These are phyloP conservation scores for Meloidogyne floridensis DNA, from an alignment of 1,140 invertebrate species.

Conservation along the genomic window DNA sequence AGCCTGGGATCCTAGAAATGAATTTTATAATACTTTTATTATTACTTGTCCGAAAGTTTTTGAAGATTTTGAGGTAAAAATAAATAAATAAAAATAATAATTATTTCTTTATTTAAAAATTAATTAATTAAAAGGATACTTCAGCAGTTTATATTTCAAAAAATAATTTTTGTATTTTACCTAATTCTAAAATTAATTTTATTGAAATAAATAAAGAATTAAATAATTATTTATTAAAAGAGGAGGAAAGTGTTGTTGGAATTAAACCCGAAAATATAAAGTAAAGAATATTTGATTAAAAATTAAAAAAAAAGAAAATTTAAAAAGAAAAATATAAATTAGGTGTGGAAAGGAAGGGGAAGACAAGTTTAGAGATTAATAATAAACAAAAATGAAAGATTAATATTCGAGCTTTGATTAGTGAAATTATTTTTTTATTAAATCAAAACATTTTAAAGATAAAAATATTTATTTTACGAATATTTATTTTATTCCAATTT, in stretches of 20 bases:
- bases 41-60: conserved; percentile 58
- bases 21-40: conserved; percentile 58
- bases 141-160: conserved; percentile 16
- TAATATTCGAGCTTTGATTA: no score
- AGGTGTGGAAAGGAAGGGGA: no score
- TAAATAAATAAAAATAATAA: neutral
- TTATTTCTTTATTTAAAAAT: neutral
- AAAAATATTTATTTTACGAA: no score
- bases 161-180: neutral
- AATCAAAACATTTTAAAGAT: no score
- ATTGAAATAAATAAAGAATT: neutral
- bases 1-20: conserved; percentile 58
- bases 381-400: no score
- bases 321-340: no score
- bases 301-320: no score
- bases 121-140: neutral
- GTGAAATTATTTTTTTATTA: no score
- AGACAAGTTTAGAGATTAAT: no score
- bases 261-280: conserved; percentile 2
- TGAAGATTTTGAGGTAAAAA: conserved; percentile 27
- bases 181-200: conserved; percentile 10
- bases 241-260: neutral
- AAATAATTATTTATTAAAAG: conserved; percentile 10
- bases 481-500: conserved; percentile 31
- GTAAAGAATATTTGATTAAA: neutral